A percentile compares a stretch with the other conserved stretches of the same genome.
Evolutionary conservation across 2,797 vertebrate species (phyloP).

Genomic region (Chiloscyllium punctatum): DNA sequence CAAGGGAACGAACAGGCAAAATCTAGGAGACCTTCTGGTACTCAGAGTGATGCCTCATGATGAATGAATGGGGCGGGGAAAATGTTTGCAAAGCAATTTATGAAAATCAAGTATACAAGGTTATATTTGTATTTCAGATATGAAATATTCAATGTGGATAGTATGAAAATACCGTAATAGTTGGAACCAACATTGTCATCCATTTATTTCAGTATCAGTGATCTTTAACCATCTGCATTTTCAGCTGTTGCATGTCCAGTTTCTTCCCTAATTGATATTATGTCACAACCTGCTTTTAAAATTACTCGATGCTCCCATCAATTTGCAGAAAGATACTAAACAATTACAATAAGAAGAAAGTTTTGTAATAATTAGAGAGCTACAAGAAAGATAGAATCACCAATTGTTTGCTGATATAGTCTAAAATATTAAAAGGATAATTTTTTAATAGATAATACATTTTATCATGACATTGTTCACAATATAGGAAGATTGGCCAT

Average conservation of each 20-base stretch:
- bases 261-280: background rate
- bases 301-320: background rate
- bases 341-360: background rate
- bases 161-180: background rate
- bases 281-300: background rate
- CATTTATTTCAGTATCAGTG: background rate
- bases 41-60: background rate
- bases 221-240: background rate
- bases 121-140: background rate
- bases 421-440: background rate
- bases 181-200: background rate
- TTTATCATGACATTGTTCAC: background rate
- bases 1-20: background rate
- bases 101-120: background rate
- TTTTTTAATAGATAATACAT: slow-evolving; percentile 13
- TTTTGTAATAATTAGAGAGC: background rate
- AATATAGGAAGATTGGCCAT: background rate
- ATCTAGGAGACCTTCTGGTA: background rate
- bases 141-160: background rate
- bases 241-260: background rate
- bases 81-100: background rate
- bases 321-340: background rate
- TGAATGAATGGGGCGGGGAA: background rate
- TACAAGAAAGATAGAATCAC: background rate
- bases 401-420: background rate